phyloP scores from a whole-genome alignment of 2,888 invertebrate species.

The Pristionchus japonicus region DNA sequence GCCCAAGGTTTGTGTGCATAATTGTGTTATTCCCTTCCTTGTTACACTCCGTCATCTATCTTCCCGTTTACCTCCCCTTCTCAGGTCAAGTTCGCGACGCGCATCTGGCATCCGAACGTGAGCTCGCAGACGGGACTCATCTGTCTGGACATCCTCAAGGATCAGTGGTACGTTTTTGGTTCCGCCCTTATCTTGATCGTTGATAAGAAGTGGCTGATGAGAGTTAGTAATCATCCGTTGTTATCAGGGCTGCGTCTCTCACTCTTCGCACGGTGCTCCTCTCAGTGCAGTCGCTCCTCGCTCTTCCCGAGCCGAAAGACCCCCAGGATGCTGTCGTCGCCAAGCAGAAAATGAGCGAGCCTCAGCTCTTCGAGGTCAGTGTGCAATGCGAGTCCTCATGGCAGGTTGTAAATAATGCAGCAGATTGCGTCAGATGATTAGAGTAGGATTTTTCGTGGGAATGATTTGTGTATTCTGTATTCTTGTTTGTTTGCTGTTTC shows the following conservation, averaged over 20 bases:
- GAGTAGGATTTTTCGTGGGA: background rate
- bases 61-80: background rate
- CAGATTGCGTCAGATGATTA: background rate
- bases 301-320: slow-evolving; percentile 79
- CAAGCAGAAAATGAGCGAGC: slow-evolving; percentile 92
- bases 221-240: background rate
- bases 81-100: slow-evolving; percentile 94
- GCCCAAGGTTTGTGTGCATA: slow-evolving; percentile 87
- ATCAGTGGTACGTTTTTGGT: slow-evolving; percentile 79
- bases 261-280: slow-evolving; percentile 94
- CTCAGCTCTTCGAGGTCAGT: slow-evolving; percentile 83
- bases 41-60: too few species aligned
- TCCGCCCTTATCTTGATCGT: background rate
- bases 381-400: background rate
- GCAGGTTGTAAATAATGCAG: background rate
- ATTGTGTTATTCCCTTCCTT: background rate
- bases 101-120: slow-evolving; percentile 99
- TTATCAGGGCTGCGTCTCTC: slow-evolving; percentile 92
- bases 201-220: background rate
- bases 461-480: background rate
- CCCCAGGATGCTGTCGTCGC: slow-evolving; percentile 91
- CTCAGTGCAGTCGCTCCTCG: slow-evolving; percentile 92
- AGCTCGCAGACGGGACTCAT: slow-evolving; percentile 96
- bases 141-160: slow-evolving; percentile 96
- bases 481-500: background rate